Conservation (phyloP, 1,140 invertebrate genomes). For the Philaenus spumarius region DNA sequence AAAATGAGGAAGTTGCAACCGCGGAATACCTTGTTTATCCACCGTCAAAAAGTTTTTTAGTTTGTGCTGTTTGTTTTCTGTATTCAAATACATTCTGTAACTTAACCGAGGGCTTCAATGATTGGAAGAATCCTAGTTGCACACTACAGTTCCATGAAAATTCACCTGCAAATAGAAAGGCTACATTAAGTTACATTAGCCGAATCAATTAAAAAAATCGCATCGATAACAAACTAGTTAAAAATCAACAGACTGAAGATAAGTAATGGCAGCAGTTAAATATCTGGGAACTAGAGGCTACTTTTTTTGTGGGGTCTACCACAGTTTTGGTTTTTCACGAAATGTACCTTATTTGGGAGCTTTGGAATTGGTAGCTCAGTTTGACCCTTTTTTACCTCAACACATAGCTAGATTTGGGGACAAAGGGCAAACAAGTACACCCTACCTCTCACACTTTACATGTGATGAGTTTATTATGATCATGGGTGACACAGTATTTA, state of each 20-base stretch:
- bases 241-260: neutral
- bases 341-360: conserved; percentile 3
- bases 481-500: neutral
- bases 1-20: too few relatives aligned
- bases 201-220: neutral
- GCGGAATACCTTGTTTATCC: too few relatives aligned
- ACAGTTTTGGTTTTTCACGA: conserved; percentile 14
- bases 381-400: conserved; percentile 25
- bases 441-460: conserved; percentile 13
- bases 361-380: conserved; percentile 16
- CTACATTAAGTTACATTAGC: neutral
- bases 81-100: too few relatives aligned
- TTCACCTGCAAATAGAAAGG: neutral
- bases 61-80: too few relatives aligned
- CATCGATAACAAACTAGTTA: conserved; percentile 1
- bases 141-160: conserved; percentile 1
- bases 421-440: conserved; percentile 18
- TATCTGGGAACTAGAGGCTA: conserved; percentile 18
- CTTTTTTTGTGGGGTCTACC: conserved; percentile 18
- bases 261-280: conserved; percentile 18
- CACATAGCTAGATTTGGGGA: conserved; percentile 20
- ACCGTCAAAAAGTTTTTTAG: too few relatives aligned
- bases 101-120: neutral
- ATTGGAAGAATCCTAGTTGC: neutral
- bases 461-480: neutral